Evolutionary conservation across 2,888 invertebrate genomes (phyloP).

Genomic region (Salticus scenicus): DNA sequence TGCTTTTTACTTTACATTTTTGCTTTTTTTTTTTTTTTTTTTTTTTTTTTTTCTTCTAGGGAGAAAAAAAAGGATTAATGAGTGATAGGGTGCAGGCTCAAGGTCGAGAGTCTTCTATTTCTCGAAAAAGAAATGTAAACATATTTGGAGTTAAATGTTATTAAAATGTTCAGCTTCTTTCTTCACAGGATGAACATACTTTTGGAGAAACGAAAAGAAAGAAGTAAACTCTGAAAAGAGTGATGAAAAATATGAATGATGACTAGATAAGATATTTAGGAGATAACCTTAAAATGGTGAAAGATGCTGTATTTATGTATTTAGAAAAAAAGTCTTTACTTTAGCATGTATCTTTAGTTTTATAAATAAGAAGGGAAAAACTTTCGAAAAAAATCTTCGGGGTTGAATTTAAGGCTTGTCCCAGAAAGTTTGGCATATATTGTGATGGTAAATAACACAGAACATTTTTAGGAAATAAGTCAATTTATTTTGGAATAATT

Average conservation of each 20-base stretch:
- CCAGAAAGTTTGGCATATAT: too few species aligned
- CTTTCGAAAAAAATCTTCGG: too few species aligned
- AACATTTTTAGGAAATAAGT: too few species aligned
- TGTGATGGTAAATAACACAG: too few species aligned
- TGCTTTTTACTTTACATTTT: too few species aligned
- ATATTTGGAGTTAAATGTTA: not conserved
- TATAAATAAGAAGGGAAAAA: too few species aligned
- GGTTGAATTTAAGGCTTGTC: too few species aligned
- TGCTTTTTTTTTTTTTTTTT: too few species aligned
- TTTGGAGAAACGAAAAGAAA: not conserved
- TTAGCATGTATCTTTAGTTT: too few species aligned
- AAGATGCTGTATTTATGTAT: not conserved
- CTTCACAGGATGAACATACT: not conserved
- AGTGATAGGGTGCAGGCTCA: not conserved
- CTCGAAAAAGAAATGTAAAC: not conserved
- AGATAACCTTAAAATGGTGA: not conserved
- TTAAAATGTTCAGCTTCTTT: not conserved
- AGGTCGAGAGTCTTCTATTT: not conserved
- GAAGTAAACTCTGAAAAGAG: not conserved
- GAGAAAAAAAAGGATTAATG: not conserved
- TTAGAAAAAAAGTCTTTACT: too few species aligned
- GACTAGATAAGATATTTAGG: not conserved
- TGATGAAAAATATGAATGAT: not conserved
- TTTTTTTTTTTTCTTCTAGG: too few species aligned
- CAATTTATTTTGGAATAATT: too few species aligned